A percentile compares a stretch with the other conserved stretches of the same genome.
Evolutionary conservation across 2,888 invertebrate species (phyloP).

Genomic region (Melitaea athalia): DNA sequence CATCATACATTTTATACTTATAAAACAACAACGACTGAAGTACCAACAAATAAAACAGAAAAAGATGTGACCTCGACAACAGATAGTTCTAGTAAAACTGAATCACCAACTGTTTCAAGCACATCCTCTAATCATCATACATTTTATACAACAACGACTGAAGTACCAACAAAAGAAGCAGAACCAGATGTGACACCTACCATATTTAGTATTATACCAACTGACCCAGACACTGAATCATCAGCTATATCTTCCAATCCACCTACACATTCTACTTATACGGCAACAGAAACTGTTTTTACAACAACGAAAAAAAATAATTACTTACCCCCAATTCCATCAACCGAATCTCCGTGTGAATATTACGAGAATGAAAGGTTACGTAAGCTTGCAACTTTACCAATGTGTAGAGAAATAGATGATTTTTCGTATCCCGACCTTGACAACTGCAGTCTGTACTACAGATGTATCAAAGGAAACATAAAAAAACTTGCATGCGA

Average conservation of each 20-base stretch:
- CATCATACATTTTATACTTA: not conserved
- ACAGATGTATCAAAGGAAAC: constrained; percentile 26
- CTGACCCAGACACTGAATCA: not conserved
- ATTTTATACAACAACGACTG: not conserved
- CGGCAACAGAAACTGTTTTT: not conserved
- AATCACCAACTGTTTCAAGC: not conserved
- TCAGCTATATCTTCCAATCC: not conserved
- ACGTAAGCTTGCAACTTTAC: not conserved
- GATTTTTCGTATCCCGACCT: constrained; percentile 26
- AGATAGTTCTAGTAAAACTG: not conserved
- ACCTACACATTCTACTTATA: not conserved
- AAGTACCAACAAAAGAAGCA: not conserved
- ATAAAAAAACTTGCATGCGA: constrained; percentile 24
- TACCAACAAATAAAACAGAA: not conserved
- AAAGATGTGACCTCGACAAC: not conserved
- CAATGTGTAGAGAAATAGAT: constrained; percentile 12
- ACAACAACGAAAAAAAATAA: not conserved
- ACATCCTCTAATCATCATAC: not conserved
- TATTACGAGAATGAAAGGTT: not conserved
- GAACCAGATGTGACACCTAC: not conserved
- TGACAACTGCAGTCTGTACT: constrained; percentile 28
- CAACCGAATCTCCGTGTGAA: constrained; percentile 21
- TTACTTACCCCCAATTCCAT: constrained; percentile 18
- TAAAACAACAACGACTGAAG: not conserved
- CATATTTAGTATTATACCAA: not conserved